Base-by-base conservation (phyloP, 2,888 invertebrate genomes). In the Ormyrus pomaceus region DNA sequence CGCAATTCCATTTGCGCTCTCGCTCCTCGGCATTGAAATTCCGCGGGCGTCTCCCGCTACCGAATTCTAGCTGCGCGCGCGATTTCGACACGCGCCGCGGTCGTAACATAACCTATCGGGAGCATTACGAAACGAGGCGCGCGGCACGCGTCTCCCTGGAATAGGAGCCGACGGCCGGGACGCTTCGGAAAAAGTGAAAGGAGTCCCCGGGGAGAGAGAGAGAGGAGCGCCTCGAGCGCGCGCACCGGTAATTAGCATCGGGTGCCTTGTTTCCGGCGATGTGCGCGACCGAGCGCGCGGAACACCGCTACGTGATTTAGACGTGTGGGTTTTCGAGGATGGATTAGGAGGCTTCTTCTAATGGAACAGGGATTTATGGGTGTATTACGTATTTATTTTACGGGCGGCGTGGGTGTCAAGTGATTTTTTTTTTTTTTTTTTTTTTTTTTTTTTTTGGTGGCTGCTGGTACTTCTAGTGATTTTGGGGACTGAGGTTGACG, bases 151-250 rank as follows among this genome's bases (percentile, higher is more conserved):
- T 65, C 64, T 9, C 56, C 11, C 19, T 19, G 19, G 45, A 45
- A 9, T 11, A 13, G 11, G 45, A 45, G n/a, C 50, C 5, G 11
- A 64, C 10, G 46, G 11, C 13, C 13, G 13, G 9, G 5, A 45
- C 19, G 19, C 19, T 19, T 19, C 19, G n/a, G 59, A 72, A 72
- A 72, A 78, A 78, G 78, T 66, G 77, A 77, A 77, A 77, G 77
- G 65, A 65, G 71, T 71, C 77, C 70, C 48, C n/a, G 8, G 70
- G 48, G 70, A 51, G 51, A 10, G 10, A n/a, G 70, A 51, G 51
- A 13, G 19, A 19, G 19, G 19, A 19, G 19, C 19, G 19, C 19
- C 19, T 19, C 19, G 19, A 19, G 19, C 19, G 19, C 19, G 64
- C 19, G 64, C 34, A 70, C 61, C 4, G 59, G 51, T 48, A 66